These are phyloP conservation scores for Panulirus ornatus DNA, from an alignment of 1,140 invertebrate genomes.

Conservation along the genomic window DNA sequence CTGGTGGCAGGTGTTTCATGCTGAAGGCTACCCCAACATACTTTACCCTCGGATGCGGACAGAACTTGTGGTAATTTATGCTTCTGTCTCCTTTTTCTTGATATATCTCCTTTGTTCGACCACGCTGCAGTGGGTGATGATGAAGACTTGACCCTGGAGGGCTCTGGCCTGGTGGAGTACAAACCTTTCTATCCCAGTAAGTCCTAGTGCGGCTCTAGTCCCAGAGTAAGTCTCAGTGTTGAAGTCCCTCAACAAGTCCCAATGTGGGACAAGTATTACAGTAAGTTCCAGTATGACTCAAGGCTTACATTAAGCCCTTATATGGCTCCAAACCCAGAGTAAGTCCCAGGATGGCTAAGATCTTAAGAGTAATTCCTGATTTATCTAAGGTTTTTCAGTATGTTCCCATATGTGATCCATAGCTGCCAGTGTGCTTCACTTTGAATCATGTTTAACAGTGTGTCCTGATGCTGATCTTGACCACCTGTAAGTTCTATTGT, in stretches of 20 bases:
- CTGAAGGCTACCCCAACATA: too few species aligned
- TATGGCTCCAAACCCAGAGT: background rate
- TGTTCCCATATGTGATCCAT: too few species aligned
- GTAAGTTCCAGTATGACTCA: background rate
- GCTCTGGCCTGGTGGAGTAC: conserved; percentile 58
- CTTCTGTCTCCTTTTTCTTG: conserved; percentile 20
- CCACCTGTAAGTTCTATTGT: background rate
- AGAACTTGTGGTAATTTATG: background rate
- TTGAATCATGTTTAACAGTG: background rate
- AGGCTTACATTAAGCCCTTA: background rate
- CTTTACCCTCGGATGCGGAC: too few species aligned
- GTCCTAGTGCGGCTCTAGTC: background rate
- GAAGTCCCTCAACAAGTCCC: background rate
- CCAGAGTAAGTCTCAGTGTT: too few species aligned
- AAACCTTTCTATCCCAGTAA: conserved; percentile 63
- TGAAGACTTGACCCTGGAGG: conserved; percentile 53
- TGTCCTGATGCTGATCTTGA: background rate
- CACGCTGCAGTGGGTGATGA: conserved; percentile 44
- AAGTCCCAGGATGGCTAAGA: background rate
- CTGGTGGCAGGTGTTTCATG: background rate
- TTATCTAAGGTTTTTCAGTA: too few species aligned
- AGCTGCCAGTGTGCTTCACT: background rate
- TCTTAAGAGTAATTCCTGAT: too few species aligned
- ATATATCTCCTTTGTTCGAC: conserved; percentile 1
- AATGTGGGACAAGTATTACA: background rate